These are phyloP conservation scores for Loris lydekkerianus DNA, from an alignment of 2,797 vertebrate species.

Conservation along the genomic window DNA sequence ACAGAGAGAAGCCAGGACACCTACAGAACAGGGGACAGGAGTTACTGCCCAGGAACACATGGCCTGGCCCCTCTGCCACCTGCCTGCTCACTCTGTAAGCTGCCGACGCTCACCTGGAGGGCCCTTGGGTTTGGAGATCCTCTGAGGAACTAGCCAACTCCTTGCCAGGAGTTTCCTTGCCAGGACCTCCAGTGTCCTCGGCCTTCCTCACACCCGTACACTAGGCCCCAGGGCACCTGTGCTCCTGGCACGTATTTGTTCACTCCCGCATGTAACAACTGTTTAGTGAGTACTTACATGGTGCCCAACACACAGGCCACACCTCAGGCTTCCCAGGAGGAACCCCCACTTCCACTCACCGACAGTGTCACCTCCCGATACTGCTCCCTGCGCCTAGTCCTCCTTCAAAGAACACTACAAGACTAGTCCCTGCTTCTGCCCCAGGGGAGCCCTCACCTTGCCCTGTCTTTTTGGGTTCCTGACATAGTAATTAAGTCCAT, in stretches of 20 bases:
- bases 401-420: accelerated
- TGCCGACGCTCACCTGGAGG: not conserved
- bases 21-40: slow-evolving; percentile 82
- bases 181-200: not conserved
- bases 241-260: accelerated
- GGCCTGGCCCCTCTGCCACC: accelerated
- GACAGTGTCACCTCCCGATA: accelerated
- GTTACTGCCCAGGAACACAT: accelerated
- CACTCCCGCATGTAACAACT: accelerated
- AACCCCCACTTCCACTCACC: accelerated
- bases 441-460: accelerated
- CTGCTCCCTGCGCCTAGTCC: too few relatives aligned
- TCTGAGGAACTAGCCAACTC: not conserved
- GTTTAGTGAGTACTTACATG: accelerated
- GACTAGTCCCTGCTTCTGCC: not conserved
- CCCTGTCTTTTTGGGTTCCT: not conserved
- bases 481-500: accelerated
- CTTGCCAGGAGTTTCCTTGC: not conserved
- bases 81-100: not conserved
- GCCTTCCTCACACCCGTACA: not conserved
- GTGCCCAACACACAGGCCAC: not conserved
- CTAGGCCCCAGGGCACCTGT: accelerated
- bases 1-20: slow-evolving; percentile 92
- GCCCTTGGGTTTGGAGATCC: not conserved
- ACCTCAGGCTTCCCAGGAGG: not conserved